Conservation (phyloP, 2,113 vertebrate species). For the Halichoeres trimaculatus region DNA sequence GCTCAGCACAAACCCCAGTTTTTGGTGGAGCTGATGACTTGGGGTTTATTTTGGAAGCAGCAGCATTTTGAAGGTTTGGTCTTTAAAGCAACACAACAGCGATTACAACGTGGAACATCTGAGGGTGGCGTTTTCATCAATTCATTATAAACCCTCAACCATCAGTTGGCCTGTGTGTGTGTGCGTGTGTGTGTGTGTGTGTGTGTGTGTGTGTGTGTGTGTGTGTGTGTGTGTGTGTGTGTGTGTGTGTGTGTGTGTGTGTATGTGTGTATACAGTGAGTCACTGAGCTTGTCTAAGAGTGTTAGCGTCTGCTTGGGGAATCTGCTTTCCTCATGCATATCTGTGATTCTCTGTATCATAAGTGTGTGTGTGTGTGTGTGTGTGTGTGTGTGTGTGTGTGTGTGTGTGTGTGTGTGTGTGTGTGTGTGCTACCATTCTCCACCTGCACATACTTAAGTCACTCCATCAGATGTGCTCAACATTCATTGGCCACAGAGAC, state of each 20-base stretch:
- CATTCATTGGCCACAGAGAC: conserved; percentile 46
- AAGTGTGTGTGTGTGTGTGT: neutral
- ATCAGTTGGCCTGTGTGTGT: conserved; percentile 24
- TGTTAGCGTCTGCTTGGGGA: conserved; percentile 63
- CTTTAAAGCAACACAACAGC: conserved; percentile 47
- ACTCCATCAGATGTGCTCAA: conserved; percentile 20
- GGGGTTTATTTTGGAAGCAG: conserved; percentile 53
- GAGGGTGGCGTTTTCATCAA: conserved; percentile 55
- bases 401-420: neutral
- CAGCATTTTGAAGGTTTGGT: conserved; percentile 54
- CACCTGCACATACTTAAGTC: conserved; percentile 22
- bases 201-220: conserved; percentile 22
- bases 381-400: conserved; percentile 1
- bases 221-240: conserved; percentile 27
- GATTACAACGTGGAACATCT: conserved; percentile 63
- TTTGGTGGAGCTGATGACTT: conserved; percentile 64
- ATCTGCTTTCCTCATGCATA: conserved; percentile 41
- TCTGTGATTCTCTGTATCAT: neutral
- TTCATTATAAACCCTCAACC: conserved; percentile 49
- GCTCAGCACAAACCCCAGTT: conserved; percentile 54
- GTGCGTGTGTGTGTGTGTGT: conserved; percentile 24
- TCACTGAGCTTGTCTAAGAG: conserved; percentile 54
- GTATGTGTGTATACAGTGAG: conserved; percentile 35
- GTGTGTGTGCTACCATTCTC: neutral
- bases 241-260: conserved; percentile 21